Conservation (phyloP, 2,888 invertebrate species). For the Leistus spinibarbis region DNA sequence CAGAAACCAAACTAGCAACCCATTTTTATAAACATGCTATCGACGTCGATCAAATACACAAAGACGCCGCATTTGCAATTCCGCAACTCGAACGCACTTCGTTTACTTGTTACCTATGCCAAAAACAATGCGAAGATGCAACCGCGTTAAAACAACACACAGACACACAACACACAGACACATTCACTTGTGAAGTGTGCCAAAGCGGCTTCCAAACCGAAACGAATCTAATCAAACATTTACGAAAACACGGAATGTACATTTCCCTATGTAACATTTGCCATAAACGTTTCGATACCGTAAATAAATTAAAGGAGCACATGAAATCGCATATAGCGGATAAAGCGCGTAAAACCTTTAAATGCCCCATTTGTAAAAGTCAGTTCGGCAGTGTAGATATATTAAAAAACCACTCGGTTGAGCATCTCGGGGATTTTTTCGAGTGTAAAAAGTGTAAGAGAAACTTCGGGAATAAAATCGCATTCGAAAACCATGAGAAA, state of each 20-base stretch:
- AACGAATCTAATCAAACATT: constrained; percentile 38
- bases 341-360: constrained; percentile 3
- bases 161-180: constrained; percentile 43
- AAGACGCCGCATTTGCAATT: not conserved
- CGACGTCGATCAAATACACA: not conserved
- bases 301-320: constrained; percentile 24
- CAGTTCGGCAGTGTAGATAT: constrained; percentile 43
- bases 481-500: constrained; percentile 43
- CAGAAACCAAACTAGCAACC: constrained; percentile 39
- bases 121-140: constrained; percentile 44
- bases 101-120: constrained; percentile 44
- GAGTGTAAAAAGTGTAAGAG: constrained; percentile 43
- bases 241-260: constrained; percentile 40
- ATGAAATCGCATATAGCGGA: constrained; percentile 15
- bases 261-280: constrained; percentile 30
- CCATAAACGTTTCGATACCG: constrained; percentile 20
- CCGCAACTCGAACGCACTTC: not conserved
- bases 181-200: constrained; percentile 42
- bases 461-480: constrained; percentile 42
- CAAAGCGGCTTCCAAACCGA: constrained; percentile 16
- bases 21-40: constrained; percentile 45
- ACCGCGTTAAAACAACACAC: not conserved
- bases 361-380: constrained; percentile 47
- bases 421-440: constrained; percentile 43
- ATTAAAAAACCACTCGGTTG: constrained; percentile 44